These are phyloP conservation scores for Petromus typicus DNA, from an alignment of 2,113 vertebrate species.

Conservation along the genomic window DNA sequence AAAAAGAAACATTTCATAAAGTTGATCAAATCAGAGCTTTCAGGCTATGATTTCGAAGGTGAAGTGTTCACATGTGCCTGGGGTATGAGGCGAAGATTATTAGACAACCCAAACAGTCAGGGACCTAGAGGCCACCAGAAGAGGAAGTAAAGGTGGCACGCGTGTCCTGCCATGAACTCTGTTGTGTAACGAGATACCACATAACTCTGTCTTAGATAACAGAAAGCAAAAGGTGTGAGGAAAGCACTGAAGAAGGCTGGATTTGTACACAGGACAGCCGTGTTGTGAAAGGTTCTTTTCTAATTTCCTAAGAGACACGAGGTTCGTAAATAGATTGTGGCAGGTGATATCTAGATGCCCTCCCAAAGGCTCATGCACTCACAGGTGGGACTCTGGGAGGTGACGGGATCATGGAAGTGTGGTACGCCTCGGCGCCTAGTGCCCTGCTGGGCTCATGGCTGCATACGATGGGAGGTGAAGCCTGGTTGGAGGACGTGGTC, in stretches of 20 bases:
- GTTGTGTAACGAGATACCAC: constrained; percentile 16
- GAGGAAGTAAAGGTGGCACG: constrained; percentile 3
- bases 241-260: constrained; percentile 16
- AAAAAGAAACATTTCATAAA: background rate
- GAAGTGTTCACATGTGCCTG: background rate
- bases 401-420: background rate
- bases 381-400: background rate
- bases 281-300: background rate
- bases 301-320: constrained; percentile 57
- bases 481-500: background rate
- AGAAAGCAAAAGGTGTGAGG: constrained; percentile 66
- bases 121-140: background rate
- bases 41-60: background rate
- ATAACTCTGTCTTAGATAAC: constrained; percentile 65
- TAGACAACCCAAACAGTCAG: background rate
- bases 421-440: background rate
- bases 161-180: background rate
- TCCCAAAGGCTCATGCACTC: background rate
- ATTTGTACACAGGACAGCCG: background rate
- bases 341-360: background rate
- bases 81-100: background rate
- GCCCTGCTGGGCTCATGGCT: background rate
- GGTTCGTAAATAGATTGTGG: constrained; percentile 50
- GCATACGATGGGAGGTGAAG: background rate
- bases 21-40: background rate